phyloP scores from a whole-genome alignment of 2,113 vertebrate genomes.

The Rutilus rutilus region DNA sequence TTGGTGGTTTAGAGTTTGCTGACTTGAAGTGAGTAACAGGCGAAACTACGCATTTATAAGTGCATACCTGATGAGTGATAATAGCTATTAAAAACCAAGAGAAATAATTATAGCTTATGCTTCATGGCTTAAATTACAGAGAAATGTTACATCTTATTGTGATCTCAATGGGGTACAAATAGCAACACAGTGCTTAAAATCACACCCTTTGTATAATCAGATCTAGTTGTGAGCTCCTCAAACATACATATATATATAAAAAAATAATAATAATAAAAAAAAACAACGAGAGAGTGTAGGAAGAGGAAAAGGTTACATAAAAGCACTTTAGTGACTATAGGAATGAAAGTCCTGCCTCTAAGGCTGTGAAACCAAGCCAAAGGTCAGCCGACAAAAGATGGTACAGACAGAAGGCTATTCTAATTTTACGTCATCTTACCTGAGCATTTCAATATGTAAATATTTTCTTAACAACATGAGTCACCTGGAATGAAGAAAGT shows the following conservation, averaged over 20 bases:
- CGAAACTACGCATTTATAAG: background rate
- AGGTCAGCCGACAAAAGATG: too few relatives aligned
- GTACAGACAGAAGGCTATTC: too few relatives aligned
- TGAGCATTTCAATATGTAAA: too few relatives aligned
- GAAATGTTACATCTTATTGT: slow-evolving; percentile 12
- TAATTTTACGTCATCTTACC: too few relatives aligned
- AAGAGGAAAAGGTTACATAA: background rate
- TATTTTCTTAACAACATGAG: too few relatives aligned
- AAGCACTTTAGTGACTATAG: background rate
- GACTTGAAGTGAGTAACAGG: background rate
- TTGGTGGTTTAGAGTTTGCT: background rate
- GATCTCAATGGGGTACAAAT: slow-evolving; percentile 25
- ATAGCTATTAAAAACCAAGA: slow-evolving; percentile 19
- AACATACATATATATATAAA: too few relatives aligned
- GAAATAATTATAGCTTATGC: slow-evolving; percentile 16
- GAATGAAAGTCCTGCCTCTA: too few relatives aligned
- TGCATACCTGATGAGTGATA: slow-evolving; percentile 28
- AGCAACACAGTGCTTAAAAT: background rate
- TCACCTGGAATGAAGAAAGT: too few relatives aligned
- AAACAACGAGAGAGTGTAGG: too few relatives aligned
- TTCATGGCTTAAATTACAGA: slow-evolving; percentile 23
- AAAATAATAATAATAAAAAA: too few relatives aligned
- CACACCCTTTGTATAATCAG: background rate
- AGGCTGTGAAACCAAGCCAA: too few relatives aligned
- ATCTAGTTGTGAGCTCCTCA: background rate